These are phyloP conservation scores for Corticium candelabrum DNA, from an alignment of 37 sponge, comb jelly and placozoan genomes.

Conservation along the genomic window DNA sequence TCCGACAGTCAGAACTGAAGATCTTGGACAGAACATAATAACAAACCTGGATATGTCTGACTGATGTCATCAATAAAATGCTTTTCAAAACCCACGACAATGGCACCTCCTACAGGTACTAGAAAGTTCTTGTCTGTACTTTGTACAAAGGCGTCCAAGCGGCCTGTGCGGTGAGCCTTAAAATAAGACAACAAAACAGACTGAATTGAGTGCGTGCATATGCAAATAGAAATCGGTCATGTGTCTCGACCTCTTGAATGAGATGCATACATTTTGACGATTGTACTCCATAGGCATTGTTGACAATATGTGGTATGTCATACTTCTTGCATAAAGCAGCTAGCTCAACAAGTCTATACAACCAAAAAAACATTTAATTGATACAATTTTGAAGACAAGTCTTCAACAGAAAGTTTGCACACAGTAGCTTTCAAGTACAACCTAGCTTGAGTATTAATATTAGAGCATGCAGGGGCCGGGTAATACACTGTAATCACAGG, in stretches of 20 bases:
- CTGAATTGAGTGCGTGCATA: background rate
- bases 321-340: constrained; percentile 50
- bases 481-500: too few relatives aligned
- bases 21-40: background rate
- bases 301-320: constrained; percentile 76
- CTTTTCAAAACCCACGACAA: constrained; percentile 64
- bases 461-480: too few relatives aligned
- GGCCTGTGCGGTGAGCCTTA: constrained; percentile 57
- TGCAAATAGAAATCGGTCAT: background rate
- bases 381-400: too few relatives aligned
- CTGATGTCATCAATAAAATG: constrained; percentile 49
- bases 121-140: constrained; percentile 96
- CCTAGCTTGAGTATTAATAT: background rate
- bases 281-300: constrained; percentile 98
- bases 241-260: constrained; percentile 52
- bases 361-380: background rate
- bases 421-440: background rate
- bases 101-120: constrained; percentile 93
- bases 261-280: constrained; percentile 75
- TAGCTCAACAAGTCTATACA: constrained; percentile 58
- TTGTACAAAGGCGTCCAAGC: constrained; percentile 92
- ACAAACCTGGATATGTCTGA: constrained; percentile 84
- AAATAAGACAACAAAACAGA: background rate
- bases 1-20: background rate
- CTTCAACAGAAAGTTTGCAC: background rate